A percentile compares a stretch with the other conserved stretches of the same genome.
These are phyloP conservation scores for Alouatta caraya DNA, from an alignment of 2,797 vertebrate genomes.

Conservation along the genomic window DNA sequence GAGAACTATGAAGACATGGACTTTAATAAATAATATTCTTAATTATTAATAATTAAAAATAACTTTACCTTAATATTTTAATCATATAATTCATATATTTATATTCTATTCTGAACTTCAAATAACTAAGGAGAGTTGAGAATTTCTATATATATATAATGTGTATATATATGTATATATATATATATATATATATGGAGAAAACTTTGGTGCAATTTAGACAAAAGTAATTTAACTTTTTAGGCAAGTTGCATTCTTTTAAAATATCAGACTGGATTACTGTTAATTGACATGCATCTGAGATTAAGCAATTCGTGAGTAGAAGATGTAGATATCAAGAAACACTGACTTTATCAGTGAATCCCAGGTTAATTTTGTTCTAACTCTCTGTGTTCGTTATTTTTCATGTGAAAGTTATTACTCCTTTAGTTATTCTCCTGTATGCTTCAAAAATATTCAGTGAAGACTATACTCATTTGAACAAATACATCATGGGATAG, in stretches of 20 bases:
- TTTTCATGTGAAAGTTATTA: background rate
- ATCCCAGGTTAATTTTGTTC: background rate
- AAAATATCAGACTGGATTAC: background rate
- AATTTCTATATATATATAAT: background rate
- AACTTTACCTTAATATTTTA: background rate
- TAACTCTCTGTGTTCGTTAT: background rate
- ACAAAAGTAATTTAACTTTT: background rate
- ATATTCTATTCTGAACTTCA: background rate
- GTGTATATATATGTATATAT: background rate
- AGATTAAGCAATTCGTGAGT: background rate
- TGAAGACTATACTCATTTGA: background rate
- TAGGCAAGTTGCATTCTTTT: background rate
- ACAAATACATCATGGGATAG: constrained; percentile 11
- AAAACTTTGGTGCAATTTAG: background rate
- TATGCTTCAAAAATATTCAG: background rate
- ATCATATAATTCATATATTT: background rate
- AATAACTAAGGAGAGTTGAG: background rate
- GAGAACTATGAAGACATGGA: background rate
- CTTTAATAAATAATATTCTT: background rate
- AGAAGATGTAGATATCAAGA: background rate
- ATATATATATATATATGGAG: background rate
- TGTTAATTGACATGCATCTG: background rate
- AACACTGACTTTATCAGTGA: background rate
- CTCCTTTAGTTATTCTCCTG: background rate
- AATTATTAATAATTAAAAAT: background rate